Percentiles rank a stretch among this genome's conserved stretches.
These are phyloP conservation scores for Anhinga rufa DNA, from an alignment of 2,113 vertebrate genomes.

Conservation along the genomic window DNA sequence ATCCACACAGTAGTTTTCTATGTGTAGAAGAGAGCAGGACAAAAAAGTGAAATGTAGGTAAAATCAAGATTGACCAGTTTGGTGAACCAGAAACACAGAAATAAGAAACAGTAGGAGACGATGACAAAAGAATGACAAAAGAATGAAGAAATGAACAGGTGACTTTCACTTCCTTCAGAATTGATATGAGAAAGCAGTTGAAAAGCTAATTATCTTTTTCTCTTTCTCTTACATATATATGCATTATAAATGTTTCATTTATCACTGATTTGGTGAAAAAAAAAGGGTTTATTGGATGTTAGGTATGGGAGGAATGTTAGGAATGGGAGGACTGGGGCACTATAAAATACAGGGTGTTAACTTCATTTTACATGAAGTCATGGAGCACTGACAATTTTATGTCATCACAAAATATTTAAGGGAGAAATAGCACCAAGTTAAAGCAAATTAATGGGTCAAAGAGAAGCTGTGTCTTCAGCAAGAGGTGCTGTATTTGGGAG, in stretches of 20 bases:
- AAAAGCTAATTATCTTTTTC: not conserved
- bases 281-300: not conserved
- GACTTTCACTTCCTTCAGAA: not conserved
- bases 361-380: not conserved
- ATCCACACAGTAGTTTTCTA: not conserved
- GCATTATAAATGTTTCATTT: not conserved
- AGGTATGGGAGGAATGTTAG: fast-evolving
- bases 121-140: not conserved
- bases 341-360: not conserved
- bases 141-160: not conserved
- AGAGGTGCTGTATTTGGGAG: not conserved
- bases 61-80: not conserved
- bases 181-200: not conserved
- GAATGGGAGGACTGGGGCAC: not conserved
- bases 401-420: not conserved
- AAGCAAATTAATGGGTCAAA: not conserved
- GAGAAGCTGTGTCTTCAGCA: not conserved
- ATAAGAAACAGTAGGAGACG: not conserved
- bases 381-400: not conserved
- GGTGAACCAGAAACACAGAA: not conserved
- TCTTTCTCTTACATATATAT: not conserved
- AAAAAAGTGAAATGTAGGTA: not conserved
- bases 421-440: not conserved
- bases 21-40: not conserved
- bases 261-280: not conserved